Conservation (phyloP, 2,888 invertebrate species). For the Zootermopsis nevadensis region DNA sequence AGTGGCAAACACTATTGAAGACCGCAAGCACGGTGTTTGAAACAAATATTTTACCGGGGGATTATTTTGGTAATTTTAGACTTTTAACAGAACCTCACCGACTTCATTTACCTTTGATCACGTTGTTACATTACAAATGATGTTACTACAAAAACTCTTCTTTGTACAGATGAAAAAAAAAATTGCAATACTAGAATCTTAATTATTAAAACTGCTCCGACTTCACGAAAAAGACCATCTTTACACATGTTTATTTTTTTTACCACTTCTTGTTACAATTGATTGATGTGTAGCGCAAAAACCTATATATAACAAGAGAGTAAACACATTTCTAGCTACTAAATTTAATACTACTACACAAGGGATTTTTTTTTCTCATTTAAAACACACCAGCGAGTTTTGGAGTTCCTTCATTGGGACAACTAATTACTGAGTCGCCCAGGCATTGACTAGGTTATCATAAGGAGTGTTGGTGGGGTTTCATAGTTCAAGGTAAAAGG, state of each 20-base stretch:
- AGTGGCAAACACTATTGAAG: too few species aligned
- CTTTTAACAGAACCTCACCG: background rate
- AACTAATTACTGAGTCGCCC: slow-evolving; percentile 49
- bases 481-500: slow-evolving; percentile 38
- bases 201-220: slow-evolving; percentile 3
- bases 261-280: slow-evolving; percentile 22
- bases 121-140: slow-evolving; percentile 8
- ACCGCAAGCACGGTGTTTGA: too few species aligned
- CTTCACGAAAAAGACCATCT: slow-evolving; percentile 27
- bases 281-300: slow-evolving; percentile 8
- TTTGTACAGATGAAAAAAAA: slow-evolving; percentile 63
- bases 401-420: slow-evolving; percentile 75
- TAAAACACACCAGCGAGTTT: slow-evolving; percentile 78
- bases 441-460: slow-evolving; percentile 54
- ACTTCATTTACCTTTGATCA: background rate
- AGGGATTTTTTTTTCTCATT: slow-evolving; percentile 42
- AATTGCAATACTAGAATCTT: background rate
- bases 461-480: slow-evolving; percentile 46
- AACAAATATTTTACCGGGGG: background rate
- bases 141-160: slow-evolving; percentile 59
- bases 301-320: slow-evolving; percentile 32
- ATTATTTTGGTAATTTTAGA: background rate
- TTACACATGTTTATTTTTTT: slow-evolving; percentile 30
- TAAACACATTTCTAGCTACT: slow-evolving; percentile 33
- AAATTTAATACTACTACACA: slow-evolving; percentile 43